Evolutionary conservation across 2,797 vertebrate species (phyloP).

Genomic region (Peromyscus attwateri): DNA sequence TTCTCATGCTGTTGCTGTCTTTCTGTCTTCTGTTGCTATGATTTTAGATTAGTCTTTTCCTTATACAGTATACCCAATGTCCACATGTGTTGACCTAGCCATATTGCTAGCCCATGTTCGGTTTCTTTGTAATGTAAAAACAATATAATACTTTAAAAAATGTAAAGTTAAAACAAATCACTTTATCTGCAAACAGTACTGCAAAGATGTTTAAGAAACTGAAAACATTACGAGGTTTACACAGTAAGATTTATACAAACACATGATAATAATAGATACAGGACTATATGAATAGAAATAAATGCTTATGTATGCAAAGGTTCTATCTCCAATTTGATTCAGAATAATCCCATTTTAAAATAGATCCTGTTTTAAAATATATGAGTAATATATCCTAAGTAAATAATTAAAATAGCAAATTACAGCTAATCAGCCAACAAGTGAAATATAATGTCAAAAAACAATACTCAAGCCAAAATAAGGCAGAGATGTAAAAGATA

Average conservation of each 20-base stretch:
- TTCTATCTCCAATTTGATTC: neutral
- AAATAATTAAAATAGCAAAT: neutral
- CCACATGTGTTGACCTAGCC: neutral
- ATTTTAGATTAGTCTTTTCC: neutral
- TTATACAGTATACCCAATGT: no score
- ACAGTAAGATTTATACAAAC: neutral
- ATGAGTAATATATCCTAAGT: neutral
- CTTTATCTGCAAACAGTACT: neutral
- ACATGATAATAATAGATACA: neutral
- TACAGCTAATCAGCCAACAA: neutral
- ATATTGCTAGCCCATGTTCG: neutral
- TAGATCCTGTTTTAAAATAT: neutral
- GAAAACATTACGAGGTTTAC: neutral
- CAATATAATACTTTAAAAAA: neutral
- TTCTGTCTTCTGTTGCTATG: no score
- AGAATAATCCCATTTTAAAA: neutral
- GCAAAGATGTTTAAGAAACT: neutral
- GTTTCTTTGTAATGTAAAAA: neutral
- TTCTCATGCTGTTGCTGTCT: fast-evolving
- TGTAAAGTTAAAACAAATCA: neutral
- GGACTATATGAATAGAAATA: neutral
- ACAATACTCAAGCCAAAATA: neutral
- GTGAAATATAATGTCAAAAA: neutral
- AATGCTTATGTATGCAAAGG: neutral
- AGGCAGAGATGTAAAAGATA: neutral